Evolutionary conservation across 2,888 invertebrate species (phyloP).

Genomic region (Drosophila kanekoi): DNA sequence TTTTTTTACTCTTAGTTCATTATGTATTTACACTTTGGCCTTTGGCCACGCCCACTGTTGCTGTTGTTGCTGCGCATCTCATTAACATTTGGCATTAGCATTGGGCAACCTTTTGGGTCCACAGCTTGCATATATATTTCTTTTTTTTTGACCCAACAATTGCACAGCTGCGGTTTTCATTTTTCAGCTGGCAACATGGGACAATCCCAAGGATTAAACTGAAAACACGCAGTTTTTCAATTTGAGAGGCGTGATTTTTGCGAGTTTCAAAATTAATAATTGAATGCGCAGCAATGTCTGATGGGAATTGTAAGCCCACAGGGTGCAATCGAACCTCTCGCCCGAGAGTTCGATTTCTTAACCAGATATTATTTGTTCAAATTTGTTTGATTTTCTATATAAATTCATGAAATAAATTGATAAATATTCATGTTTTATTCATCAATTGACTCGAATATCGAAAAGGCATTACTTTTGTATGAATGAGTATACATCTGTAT

Average conservation of each 20-base stretch:
- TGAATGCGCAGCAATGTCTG: background rate
- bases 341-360: no score
- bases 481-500: no score
- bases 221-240: background rate
- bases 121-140: slow-evolving; percentile 7
- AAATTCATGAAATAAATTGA: no score
- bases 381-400: no score
- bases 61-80: slow-evolving; percentile 26
- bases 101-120: background rate
- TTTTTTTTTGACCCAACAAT: slow-evolving; percentile 21
- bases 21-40: slow-evolving; percentile 8
- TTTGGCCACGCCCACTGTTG: background rate
- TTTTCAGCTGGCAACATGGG: background rate
- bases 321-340: no score
- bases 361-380: no score
- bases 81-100: slow-evolving; percentile 36
- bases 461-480: no score
- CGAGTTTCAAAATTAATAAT: background rate
- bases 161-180: slow-evolving; percentile 9
- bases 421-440: no score
- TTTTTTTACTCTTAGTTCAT: background rate
- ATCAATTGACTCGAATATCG: no score
- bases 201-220: background rate
- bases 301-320: no score
- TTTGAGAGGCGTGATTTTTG: background rate